Percentiles rank a stretch among this genome's conserved stretches.
Evolutionary conservation across 2,113 vertebrate species (phyloP).

Genomic region (Labeo rohita): DNA sequence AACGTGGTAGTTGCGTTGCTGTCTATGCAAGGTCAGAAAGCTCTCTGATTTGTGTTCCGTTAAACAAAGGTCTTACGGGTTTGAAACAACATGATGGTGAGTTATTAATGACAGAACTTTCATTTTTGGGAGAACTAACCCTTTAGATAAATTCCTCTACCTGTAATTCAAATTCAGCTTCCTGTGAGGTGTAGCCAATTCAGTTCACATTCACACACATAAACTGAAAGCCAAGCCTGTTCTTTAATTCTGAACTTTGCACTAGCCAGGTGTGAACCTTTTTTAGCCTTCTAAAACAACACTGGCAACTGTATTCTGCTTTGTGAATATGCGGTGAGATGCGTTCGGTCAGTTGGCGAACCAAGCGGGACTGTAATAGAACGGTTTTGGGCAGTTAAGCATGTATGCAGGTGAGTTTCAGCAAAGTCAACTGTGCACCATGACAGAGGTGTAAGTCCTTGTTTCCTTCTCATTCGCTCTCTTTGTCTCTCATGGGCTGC

Average conservation of each 20-base stretch:
- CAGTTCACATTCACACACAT: not conserved
- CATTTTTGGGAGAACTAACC: too few species aligned
- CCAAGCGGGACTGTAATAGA: constrained; percentile 8
- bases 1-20: too few species aligned
- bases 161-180: not conserved
- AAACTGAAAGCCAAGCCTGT: not conserved
- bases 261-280: not conserved
- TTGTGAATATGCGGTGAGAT: not conserved
- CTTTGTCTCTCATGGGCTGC: not conserved
- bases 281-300: not conserved
- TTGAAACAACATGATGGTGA: too few species aligned
- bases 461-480: not conserved
- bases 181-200: not conserved
- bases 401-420: not conserved
- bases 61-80: too few species aligned
- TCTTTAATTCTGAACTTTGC: not conserved
- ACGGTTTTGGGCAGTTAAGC: not conserved
- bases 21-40: too few species aligned
- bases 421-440: not conserved
- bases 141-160: not conserved
- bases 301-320: not conserved
- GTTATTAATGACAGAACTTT: too few species aligned
- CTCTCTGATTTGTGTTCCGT: too few species aligned
- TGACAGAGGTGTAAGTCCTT: not conserved
- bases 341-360: not conserved